phyloP scores from a whole-genome alignment of 2,797 vertebrate species.

The Valencia hispanica region DNA sequence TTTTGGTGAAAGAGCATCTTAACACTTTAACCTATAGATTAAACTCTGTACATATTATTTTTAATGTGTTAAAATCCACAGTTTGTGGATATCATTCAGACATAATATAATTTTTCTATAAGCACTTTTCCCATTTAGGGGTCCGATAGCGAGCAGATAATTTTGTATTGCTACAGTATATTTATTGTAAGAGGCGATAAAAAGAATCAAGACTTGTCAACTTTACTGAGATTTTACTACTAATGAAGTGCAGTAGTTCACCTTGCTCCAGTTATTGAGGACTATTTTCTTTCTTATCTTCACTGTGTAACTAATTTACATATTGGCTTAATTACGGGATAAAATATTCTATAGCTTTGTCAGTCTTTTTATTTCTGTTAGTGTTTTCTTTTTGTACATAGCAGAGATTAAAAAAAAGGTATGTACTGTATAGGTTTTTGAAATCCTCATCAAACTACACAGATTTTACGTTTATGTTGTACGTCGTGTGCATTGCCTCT shows the following conservation, averaged over 20 bases:
- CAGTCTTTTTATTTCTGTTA: neutral
- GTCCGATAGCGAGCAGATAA: neutral
- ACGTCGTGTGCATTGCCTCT: neutral
- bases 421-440: neutral
- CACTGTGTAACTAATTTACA: neutral
- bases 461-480: neutral
- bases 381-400: neutral
- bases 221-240: neutral
- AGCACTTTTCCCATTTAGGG: neutral
- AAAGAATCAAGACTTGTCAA: neutral
- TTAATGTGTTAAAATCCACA: no score
- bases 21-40: neutral
- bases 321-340: neutral
- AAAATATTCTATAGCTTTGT: neutral
- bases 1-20: no score
- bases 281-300: neutral
- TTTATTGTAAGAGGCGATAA: neutral
- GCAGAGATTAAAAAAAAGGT: neutral
- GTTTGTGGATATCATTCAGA: no score
- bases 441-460: neutral
- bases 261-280: neutral
- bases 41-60: neutral
- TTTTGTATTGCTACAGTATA: neutral
- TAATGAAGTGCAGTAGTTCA: neutral
- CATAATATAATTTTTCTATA: neutral